Conservation (phyloP, 2,113 vertebrate species). For the Zosterops japonicus region DNA sequence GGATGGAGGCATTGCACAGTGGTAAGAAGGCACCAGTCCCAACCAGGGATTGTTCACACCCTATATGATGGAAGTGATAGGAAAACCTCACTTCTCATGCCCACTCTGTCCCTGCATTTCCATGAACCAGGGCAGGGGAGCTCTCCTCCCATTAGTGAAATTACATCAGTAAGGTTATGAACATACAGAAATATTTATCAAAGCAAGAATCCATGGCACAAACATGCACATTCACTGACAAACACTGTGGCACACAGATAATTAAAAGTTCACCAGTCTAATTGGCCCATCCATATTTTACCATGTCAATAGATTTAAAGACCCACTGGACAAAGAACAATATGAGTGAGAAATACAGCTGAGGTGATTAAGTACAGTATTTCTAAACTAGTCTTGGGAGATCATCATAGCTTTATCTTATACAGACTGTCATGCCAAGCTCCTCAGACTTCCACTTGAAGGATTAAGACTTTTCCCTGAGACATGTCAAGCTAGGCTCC, state of each 20-base stretch:
- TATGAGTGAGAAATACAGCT: background rate
- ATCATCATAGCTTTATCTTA: conserved; percentile 27
- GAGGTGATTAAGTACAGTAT: conserved; percentile 27
- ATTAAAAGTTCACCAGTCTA: background rate
- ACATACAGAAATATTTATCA: background rate
- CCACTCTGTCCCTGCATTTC: background rate
- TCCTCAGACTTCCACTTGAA: conserved; percentile 47
- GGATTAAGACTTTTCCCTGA: conserved; percentile 51
- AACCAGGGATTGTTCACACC: background rate
- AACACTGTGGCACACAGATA: background rate
- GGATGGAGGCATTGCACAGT: background rate
- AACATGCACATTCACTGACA: background rate
- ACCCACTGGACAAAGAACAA: background rate
- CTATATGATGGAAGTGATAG: background rate
- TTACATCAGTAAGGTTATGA: background rate
- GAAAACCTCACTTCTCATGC: background rate
- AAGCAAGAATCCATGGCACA: background rate
- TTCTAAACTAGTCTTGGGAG: conserved; percentile 25
- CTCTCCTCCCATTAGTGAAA: background rate
- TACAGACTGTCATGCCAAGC: conserved; percentile 21
- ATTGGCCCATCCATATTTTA: background rate
- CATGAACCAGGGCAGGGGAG: background rate
- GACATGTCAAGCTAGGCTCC: conserved; percentile 2
- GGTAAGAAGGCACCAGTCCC: background rate
- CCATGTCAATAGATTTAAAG: background rate